Base-by-base conservation (phyloP, 2,888 invertebrate genomes). In the Camptogramma bilineatum region DNA sequence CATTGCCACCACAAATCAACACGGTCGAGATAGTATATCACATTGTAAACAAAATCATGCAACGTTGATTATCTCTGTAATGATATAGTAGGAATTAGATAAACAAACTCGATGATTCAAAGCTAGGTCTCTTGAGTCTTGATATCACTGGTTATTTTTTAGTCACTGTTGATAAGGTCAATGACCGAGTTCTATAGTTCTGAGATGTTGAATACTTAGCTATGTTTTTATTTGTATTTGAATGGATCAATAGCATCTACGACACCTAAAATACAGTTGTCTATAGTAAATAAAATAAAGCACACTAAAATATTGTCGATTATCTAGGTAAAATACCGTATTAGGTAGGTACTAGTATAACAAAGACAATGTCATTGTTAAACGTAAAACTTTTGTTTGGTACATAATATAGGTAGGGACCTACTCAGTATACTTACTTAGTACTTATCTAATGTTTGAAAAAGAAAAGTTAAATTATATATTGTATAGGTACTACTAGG, bases 21-120 rank as follows among this genome's bases (percentile, higher is more conserved):
- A 71, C 68, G 56, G 57, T 34, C 42, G 39, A 57, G 70, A 67
- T 67, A 64, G 16, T 59, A 46, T 70, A 72, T 72, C 70, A 55
- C 10, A 64, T 47, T 60, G 64, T 62, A 70, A 72, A 72, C 68
- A 68, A 50, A 58, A 61, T 60, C 54, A 58, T 66, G 51, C 47
- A 55, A 50, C 60, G 52, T 61, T 60, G 64, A 68, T 68, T 58
- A 66, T 62, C 56, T 60, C 47, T 64, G 55, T 60, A 64, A 51
- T 63, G 53, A 44, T 60, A 39, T 44, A 65, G 60, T 16, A 64
- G 52, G 28, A 24, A 42, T 57, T 44, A 44, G 16, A 44, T 44
- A 44, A 7, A 39, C 13, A 39, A 39, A 39, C 34, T 39, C 34
- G 13, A 13, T 39, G 34, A 39, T 39, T 34, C 13, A 28, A 28